Evolutionary conservation across 37 sponge, comb jelly and placozoan species (phyloP).

Genomic region (Spongia lamella): DNA sequence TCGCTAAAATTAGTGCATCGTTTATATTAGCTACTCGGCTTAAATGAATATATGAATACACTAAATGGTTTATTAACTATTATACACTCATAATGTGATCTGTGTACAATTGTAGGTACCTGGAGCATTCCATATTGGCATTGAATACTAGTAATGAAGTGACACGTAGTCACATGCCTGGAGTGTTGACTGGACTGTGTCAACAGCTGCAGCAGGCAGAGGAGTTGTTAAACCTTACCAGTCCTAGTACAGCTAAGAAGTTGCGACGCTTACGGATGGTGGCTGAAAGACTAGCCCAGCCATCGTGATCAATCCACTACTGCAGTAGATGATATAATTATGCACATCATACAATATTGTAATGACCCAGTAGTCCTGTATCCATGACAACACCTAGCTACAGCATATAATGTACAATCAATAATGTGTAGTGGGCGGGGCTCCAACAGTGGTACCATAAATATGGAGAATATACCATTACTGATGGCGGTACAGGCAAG

Average conservation of each 20-base stretch:
- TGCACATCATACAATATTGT: too few species aligned
- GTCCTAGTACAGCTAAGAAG: background rate
- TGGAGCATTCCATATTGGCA: constrained; percentile 64
- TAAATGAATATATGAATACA: background rate
- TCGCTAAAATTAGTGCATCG: background rate
- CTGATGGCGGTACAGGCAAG: too few species aligned
- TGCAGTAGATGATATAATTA: too few species aligned
- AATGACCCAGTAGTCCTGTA: too few species aligned
- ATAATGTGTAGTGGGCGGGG: too few species aligned
- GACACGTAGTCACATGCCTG: constrained; percentile 60
- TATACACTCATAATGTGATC: background rate
- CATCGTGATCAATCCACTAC: too few species aligned
- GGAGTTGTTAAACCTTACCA: background rate
- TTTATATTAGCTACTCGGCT: background rate
- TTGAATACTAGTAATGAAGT: constrained; percentile 57
- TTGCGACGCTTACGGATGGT: constrained; percentile 36
- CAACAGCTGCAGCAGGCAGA: constrained; percentile 40
- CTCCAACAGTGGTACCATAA: too few species aligned
- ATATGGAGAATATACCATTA: too few species aligned
- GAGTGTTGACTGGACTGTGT: constrained; percentile 43
- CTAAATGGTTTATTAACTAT: background rate
- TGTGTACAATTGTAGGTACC: constrained; percentile 50
- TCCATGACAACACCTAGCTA: too few species aligned
- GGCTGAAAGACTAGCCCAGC: constrained; percentile 31
- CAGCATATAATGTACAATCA: too few species aligned